Evolutionary conservation across 2,113 vertebrate genomes (phyloP).

Genomic region (Austrofundulus limnaeus): DNA sequence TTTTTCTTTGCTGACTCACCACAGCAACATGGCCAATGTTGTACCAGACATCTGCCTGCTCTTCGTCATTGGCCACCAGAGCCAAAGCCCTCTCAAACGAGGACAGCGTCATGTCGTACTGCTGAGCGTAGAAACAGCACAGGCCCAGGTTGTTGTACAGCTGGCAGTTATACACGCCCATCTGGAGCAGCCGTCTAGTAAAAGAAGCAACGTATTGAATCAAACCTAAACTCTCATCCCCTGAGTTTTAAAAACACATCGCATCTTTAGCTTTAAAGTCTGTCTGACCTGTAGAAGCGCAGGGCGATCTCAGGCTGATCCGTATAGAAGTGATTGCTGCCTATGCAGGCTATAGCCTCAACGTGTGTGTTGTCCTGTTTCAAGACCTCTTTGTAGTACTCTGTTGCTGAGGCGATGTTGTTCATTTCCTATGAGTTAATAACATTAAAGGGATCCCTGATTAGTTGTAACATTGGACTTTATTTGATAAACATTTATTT

Average conservation of each 20-base stretch:
- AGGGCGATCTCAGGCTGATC: slow-evolving; percentile 96
- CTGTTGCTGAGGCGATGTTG: slow-evolving; percentile 86
- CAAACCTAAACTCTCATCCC: slow-evolving; percentile 3
- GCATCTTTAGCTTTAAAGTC: neutral
- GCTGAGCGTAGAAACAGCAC: slow-evolving; percentile 97
- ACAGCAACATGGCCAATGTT: slow-evolving; percentile 94
- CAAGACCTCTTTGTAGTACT: slow-evolving; percentile 94
- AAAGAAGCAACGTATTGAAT: slow-evolving; percentile 14
- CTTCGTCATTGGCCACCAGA: slow-evolving; percentile 88
- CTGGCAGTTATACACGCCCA: slow-evolving; percentile 97
- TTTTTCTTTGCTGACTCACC: slow-evolving; percentile 77
- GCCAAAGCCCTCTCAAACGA: slow-evolving; percentile 93
- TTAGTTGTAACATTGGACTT: too few species aligned
- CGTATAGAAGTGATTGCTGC: slow-evolving; percentile 96
- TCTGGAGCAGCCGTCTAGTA: slow-evolving; percentile 91
- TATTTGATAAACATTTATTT: too few species aligned
- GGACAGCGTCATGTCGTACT: slow-evolving; percentile 96
- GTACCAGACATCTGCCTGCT: slow-evolving; percentile 96
- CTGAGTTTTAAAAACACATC: slow-evolving; percentile 1
- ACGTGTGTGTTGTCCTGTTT: slow-evolving; percentile 97
- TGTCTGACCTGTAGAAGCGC: slow-evolving; percentile 91
- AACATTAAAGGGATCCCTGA: slow-evolving; percentile 7
- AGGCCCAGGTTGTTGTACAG: slow-evolving; percentile 97
- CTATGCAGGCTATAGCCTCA: slow-evolving; percentile 96
- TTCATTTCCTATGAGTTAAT: slow-evolving; percentile 88